phyloP scores from a whole-genome alignment of 2,113 vertebrate species.

The Herpetotheres cachinnans region DNA sequence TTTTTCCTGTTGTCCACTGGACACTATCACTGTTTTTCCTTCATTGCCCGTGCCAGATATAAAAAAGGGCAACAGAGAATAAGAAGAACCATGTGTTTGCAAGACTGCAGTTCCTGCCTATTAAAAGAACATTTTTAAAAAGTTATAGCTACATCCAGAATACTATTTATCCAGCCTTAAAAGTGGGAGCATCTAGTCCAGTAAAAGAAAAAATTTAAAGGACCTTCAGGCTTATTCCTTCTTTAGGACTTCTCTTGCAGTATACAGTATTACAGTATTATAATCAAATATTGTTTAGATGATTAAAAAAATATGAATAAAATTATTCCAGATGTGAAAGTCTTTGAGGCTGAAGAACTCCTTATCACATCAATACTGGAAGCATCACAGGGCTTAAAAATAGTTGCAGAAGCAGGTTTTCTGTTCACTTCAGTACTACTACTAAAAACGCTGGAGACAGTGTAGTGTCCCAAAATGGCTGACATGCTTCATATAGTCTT shows the following conservation, averaged over 20 bases:
- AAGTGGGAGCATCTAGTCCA: not conserved
- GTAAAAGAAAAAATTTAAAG: not conserved
- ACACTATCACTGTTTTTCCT: conserved; percentile 15
- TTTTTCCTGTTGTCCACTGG: not conserved
- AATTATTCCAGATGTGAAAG: not conserved
- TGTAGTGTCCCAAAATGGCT: not conserved
- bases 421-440: not conserved
- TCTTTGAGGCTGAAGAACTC: not conserved
- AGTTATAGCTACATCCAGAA: not conserved
- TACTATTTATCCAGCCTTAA: not conserved
- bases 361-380: not conserved
- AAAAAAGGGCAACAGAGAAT: conserved; percentile 15
- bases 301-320: not conserved
- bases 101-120: not conserved
- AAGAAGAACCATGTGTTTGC: conserved; percentile 23
- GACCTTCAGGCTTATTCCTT: not conserved
- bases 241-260: not conserved
- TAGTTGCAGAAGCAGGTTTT: not conserved
- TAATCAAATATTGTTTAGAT: not conserved
- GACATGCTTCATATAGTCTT: not conserved
- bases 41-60: not conserved
- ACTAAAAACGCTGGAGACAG: not conserved
- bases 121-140: not conserved
- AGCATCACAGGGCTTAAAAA: not conserved
- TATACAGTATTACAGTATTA: not conserved